These are phyloP conservation scores for Morphnarchus princeps DNA, from an alignment of 2,113 vertebrate species.

Conservation along the genomic window DNA sequence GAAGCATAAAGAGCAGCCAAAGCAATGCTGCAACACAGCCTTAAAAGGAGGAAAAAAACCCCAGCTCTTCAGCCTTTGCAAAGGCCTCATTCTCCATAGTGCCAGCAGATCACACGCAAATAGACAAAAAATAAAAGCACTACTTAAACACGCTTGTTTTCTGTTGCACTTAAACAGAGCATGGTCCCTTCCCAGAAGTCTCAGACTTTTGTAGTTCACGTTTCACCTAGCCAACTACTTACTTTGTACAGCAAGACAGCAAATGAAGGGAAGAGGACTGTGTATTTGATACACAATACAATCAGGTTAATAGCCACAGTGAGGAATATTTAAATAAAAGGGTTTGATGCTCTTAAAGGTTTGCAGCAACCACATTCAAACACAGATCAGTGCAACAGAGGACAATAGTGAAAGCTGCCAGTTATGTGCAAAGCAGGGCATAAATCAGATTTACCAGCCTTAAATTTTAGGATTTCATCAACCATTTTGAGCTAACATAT, in stretches of 20 bases:
- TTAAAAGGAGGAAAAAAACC: neutral
- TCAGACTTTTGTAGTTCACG: neutral
- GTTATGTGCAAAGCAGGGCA: slow-evolving; percentile 48
- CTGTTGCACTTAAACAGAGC: neutral
- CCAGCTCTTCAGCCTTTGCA: neutral
- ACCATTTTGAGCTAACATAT: slow-evolving; percentile 2
- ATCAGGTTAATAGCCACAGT: neutral
- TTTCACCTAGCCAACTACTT: neutral
- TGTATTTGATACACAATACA: neutral
- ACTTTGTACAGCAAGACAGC: neutral
- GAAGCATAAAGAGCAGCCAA: neutral
- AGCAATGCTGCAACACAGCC: neutral
- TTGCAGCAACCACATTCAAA: slow-evolving; percentile 5
- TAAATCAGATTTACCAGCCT: neutral
- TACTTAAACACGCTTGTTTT: neutral
- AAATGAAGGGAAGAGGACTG: neutral
- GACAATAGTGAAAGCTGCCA: slow-evolving; percentile 16
- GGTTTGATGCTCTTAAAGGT: neutral
- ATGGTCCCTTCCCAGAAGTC: neutral
- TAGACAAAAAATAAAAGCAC: neutral
- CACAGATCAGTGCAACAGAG: slow-evolving; percentile 5
- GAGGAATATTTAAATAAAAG: neutral
- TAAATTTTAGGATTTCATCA: neutral
- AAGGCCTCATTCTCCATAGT: neutral
- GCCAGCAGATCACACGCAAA: neutral